A percentile compares a stretch with the other conserved stretches of the same genome.
phyloP scores from a whole-genome alignment of 2,113 vertebrate genomes.

The Triplophysa siluroides region DNA sequence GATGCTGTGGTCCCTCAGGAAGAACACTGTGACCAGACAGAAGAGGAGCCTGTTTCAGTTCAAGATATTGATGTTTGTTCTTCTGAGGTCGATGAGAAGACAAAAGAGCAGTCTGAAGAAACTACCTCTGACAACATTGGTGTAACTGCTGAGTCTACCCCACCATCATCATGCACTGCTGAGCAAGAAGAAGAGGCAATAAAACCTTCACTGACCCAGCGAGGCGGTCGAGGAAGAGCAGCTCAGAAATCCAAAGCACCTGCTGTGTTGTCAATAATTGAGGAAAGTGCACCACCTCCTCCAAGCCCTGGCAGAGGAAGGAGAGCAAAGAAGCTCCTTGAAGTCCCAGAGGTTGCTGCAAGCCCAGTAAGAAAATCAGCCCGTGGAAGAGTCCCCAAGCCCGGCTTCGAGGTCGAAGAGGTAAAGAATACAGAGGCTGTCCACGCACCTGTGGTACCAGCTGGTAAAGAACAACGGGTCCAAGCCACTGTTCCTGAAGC shows the following conservation, averaged over 20 bases:
- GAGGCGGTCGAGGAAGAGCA: conserved; percentile 12
- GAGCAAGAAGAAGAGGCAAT: background rate
- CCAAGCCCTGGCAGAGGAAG: conserved; percentile 58
- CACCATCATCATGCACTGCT: background rate
- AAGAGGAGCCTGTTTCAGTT: background rate
- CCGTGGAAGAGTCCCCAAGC: conserved; percentile 59
- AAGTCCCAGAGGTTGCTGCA: conserved; percentile 33
- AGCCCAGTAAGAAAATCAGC: conserved; percentile 48
- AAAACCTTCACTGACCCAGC: background rate
- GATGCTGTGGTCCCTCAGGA: background rate
- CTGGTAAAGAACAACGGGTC: background rate
- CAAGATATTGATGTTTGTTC: background rate
- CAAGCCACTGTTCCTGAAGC: background rate
- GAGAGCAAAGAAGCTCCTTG: conserved; percentile 52
- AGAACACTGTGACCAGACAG: background rate
- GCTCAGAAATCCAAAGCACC: conserved; percentile 20
- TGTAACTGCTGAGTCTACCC: background rate
- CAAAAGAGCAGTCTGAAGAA: background rate
- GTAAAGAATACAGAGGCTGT: conserved; percentile 44
- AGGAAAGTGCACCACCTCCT: background rate
- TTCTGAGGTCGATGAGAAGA: background rate
- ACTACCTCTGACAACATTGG: background rate
- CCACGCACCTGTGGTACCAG: background rate
- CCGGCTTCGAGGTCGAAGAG: conserved; percentile 38
- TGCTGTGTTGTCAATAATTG: background rate